phyloP scores from a whole-genome alignment of 2,113 vertebrate genomes.

The Lonchura striata region DNA sequence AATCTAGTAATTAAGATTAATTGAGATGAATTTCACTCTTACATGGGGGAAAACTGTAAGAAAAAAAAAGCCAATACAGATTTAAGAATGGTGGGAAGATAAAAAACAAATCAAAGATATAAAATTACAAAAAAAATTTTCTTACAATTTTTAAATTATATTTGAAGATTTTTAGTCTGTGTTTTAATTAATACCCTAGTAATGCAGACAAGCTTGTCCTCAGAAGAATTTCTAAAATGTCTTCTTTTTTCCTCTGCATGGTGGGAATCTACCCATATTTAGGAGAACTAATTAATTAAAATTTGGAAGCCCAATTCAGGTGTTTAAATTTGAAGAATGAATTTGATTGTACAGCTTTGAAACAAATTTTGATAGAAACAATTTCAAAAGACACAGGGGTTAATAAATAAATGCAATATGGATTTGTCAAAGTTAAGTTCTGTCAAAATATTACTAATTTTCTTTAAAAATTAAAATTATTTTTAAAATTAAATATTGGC shows the following conservation, averaged over 20 bases:
- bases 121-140: background rate
- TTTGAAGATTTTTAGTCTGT: background rate
- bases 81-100: background rate
- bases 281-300: background rate
- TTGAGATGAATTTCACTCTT: background rate
- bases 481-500: background rate
- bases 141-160: background rate
- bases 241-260: background rate
- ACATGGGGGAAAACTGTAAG: background rate
- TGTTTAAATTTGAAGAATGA: background rate
- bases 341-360: background rate
- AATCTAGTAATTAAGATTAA: background rate
- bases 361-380: background rate
- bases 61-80: background rate
- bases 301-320: background rate
- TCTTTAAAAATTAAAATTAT: background rate
- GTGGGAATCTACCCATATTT: background rate
- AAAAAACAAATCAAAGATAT: background rate
- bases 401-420: background rate
- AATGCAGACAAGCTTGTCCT: background rate
- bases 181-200: background rate
- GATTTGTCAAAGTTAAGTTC: background rate
- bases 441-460: background rate
- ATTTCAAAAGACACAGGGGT: background rate
- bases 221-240: background rate